A percentile compares a stretch with the other conserved stretches of the same genome.
phyloP scores from a whole-genome alignment of 1,140 invertebrate genomes.

The Euwallacea similis region DNA sequence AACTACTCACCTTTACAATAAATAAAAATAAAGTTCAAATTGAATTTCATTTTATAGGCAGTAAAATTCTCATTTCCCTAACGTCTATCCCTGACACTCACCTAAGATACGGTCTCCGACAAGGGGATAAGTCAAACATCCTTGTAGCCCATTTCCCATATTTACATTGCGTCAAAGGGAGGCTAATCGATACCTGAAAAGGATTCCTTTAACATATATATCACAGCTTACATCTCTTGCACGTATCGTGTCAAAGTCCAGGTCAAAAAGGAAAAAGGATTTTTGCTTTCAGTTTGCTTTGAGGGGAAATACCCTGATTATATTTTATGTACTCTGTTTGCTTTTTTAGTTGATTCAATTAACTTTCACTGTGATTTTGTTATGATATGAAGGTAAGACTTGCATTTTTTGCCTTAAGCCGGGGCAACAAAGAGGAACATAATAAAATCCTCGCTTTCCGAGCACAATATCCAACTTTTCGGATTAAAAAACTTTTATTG shows the following conservation, averaged over 20 bases:
- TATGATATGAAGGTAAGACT: no score
- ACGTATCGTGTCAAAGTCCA: not conserved
- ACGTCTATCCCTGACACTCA: no score
- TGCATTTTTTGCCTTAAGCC: no score
- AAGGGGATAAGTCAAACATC: slow-evolving; percentile 5
- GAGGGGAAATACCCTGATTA: not conserved
- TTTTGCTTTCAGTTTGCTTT: not conserved
- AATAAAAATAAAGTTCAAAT: no score
- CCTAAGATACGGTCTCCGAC: not conserved
- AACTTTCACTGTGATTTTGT: no score
- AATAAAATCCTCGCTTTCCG: not conserved
- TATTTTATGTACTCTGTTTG: no score
- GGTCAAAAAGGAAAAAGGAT: not conserved
- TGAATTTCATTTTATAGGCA: no score
- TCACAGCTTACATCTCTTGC: not conserved
- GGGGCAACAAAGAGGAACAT: no score
- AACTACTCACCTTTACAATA: no score
- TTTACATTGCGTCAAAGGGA: slow-evolving; percentile 1
- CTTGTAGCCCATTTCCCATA: slow-evolving; percentile 3
- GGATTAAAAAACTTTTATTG: slow-evolving; percentile 1
- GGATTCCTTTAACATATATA: not conserved
- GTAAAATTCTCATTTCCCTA: no score
- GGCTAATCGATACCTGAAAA: slow-evolving; percentile 1
- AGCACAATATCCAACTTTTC: not conserved
- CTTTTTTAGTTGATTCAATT: no score